A percentile compares a stretch with the other conserved stretches of the same genome.
phyloP scores from a whole-genome alignment of 2,797 vertebrate genomes.

The Sebastiscus albofasciatus region DNA sequence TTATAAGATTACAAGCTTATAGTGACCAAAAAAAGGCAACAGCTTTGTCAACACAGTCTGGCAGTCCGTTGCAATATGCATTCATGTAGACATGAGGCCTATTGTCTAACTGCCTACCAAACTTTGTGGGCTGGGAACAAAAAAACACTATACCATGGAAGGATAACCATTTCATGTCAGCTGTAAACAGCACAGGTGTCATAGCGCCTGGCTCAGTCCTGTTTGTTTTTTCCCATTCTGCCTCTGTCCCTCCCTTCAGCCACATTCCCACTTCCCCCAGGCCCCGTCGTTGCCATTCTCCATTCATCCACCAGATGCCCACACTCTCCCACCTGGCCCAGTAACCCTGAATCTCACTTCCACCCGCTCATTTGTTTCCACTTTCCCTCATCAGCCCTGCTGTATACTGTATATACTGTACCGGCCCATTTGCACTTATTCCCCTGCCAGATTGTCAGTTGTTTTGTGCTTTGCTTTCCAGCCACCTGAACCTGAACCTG shows the following conservation, averaged over 20 bases:
- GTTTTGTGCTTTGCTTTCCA: neutral
- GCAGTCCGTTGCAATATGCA: neutral
- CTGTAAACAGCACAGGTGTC: neutral
- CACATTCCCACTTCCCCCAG: neutral
- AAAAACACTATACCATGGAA: neutral
- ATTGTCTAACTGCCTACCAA: neutral
- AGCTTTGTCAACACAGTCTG: neutral
- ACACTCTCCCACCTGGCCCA: neutral
- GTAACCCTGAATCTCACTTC: neutral
- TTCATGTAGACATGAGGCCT: neutral
- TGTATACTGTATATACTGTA: neutral
- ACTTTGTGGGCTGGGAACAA: neutral
- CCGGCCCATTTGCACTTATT: neutral
- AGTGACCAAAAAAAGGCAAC: neutral
- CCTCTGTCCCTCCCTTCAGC: neutral
- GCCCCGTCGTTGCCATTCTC: neutral
- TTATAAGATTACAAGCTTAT: neutral
- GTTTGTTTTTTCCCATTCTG: neutral
- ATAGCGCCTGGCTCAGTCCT: no score
- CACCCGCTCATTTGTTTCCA: neutral
- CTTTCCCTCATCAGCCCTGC: neutral
- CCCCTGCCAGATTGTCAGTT: neutral
- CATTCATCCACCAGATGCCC: neutral
- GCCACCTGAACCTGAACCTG: neutral
- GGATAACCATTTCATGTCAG: no score